Percentiles rank a stretch among this genome's conserved stretches.
Conservation (phyloP, 2,113 vertebrate species). For the Sterna hirundo region DNA sequence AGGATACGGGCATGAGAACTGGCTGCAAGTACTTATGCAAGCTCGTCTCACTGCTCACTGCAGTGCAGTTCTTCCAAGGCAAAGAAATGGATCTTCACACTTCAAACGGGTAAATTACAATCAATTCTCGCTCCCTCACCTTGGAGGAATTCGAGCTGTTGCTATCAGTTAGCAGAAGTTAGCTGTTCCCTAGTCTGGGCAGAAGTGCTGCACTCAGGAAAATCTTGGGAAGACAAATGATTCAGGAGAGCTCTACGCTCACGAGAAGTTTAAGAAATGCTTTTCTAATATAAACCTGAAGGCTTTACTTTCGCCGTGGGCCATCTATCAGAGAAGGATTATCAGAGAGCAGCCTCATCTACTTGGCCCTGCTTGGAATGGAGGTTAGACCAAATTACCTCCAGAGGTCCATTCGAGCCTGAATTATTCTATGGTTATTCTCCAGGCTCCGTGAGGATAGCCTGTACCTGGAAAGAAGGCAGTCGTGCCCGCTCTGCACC, state of each 20-base stretch:
- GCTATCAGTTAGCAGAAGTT: not conserved
- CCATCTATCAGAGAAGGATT: not conserved
- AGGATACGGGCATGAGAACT: not conserved
- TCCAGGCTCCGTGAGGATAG: not conserved
- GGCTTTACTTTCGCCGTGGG: not conserved
- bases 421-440: not conserved
- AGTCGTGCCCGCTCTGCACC: rapidly evolving
- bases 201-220: conserved; percentile 19
- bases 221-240: not conserved
- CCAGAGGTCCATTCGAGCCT: not conserved
- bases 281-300: conserved; percentile 6
- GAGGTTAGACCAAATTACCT: not conserved
- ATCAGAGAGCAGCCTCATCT: not conserved
- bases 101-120: not conserved
- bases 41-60: not conserved
- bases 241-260: not conserved
- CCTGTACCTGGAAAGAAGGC: not conserved
- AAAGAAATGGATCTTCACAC: conserved; percentile 11
- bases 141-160: conserved; percentile 19
- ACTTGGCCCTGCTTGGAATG: not conserved
- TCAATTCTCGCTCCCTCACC: not conserved
- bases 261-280: not conserved
- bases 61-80: not conserved
- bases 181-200: not conserved
- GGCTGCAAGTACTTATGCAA: not conserved